phyloP scores from a whole-genome alignment of 2,113 vertebrate species.

The Anolis carolinensis region DNA sequence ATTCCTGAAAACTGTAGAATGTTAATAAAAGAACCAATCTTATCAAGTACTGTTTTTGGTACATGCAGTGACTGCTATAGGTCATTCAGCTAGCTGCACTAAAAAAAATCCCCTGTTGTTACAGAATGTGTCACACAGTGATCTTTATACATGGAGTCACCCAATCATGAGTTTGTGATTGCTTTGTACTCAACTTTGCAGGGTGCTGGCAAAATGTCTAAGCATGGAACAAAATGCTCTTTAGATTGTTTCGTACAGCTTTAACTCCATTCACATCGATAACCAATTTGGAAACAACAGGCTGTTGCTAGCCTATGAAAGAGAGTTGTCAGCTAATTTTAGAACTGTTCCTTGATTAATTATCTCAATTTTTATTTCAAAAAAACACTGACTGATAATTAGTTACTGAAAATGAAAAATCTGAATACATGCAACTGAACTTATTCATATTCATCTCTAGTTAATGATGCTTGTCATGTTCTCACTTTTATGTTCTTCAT shows the following conservation, averaged over 20 bases:
- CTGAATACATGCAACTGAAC: background rate
- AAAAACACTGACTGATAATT: background rate
- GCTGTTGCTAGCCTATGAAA: background rate
- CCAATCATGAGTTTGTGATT: slow-evolving; percentile 8
- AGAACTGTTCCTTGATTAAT: slow-evolving; percentile 7
- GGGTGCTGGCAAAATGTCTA: background rate
- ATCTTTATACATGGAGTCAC: background rate
- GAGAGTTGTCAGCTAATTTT: background rate
- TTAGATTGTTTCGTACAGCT: background rate
- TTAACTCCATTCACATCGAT: background rate
- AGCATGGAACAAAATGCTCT: background rate
- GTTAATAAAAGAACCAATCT: background rate
- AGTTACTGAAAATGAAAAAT: background rate
- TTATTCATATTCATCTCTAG: background rate
- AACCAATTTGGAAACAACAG: slow-evolving; percentile 1
- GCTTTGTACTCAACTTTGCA: background rate
- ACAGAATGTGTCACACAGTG: background rate
- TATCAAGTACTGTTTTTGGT: slow-evolving; percentile 5
- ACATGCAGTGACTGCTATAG: background rate
- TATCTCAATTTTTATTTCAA: background rate
- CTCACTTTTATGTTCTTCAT: background rate
- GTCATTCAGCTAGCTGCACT: background rate
- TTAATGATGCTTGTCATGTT: background rate
- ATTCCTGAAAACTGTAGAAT: slow-evolving; percentile 19
- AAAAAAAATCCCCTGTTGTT: background rate